These are phyloP conservation scores for Macaca mulatta DNA, from an alignment of 2,113 vertebrate species.

Conservation along the genomic window DNA sequence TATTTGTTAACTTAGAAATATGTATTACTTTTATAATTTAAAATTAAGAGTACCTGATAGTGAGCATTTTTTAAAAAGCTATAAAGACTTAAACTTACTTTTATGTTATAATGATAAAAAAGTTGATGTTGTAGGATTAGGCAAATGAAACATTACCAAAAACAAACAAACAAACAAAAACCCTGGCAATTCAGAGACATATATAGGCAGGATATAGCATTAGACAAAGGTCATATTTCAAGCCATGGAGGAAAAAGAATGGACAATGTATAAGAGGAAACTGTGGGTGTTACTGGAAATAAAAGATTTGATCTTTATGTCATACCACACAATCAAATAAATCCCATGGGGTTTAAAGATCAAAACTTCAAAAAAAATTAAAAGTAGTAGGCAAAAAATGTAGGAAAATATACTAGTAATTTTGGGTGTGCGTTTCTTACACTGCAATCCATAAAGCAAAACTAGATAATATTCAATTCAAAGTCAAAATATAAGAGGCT, in stretches of 20 bases:
- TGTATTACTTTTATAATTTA: not conserved
- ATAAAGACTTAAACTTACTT: not conserved
- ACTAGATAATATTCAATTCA: slow-evolving; percentile 1
- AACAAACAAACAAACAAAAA: not conserved
- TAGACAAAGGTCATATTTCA: not conserved
- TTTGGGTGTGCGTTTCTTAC: not conserved
- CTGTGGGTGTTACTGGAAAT: not conserved
- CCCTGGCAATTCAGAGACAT: not conserved
- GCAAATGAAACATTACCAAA: not conserved
- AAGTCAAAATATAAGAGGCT: not conserved
- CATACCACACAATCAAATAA: not conserved
- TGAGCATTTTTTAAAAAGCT: not conserved
- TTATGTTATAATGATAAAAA: not conserved
- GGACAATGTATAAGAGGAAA: not conserved
- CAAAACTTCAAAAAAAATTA: not conserved
- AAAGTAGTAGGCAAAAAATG: not conserved
- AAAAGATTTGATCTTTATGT: slow-evolving; percentile 16
- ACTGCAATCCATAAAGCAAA: not conserved
- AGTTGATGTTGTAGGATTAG: not conserved
- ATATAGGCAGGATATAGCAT: not conserved
- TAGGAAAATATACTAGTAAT: not conserved
- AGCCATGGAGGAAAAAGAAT: not conserved
- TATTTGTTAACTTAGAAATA: not conserved
- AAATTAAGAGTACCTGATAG: not conserved
- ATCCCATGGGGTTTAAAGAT: not conserved